These are phyloP conservation scores for Huso huso DNA, from an alignment of 2,797 vertebrate genomes.

Conservation along the genomic window DNA sequence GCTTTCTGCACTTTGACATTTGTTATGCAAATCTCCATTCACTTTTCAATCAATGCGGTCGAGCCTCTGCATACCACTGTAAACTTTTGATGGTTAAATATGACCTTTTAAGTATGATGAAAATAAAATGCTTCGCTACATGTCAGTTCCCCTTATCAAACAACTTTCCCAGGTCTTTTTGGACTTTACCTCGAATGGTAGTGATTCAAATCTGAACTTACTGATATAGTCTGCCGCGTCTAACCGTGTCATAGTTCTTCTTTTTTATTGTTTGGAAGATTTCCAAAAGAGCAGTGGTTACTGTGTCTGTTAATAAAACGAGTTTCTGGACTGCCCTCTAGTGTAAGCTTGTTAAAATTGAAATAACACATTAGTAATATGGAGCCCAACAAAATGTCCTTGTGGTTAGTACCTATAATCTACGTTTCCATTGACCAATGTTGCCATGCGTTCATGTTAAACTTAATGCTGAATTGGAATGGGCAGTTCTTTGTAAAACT, in stretches of 20 bases:
- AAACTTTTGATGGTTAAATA: slow-evolving; percentile 47
- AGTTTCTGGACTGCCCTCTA: too few relatives aligned
- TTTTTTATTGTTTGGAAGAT: neutral
- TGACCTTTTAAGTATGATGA: slow-evolving; percentile 52
- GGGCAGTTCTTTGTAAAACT: too few relatives aligned
- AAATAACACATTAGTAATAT: too few relatives aligned
- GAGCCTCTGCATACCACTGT: slow-evolving; percentile 23
- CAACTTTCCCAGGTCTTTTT: neutral
- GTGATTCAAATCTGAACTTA: neutral
- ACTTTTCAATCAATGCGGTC: slow-evolving; percentile 52
- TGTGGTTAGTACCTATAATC: too few relatives aligned
- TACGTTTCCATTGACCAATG: too few relatives aligned
- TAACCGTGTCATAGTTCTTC: neutral
- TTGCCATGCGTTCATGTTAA: too few relatives aligned
- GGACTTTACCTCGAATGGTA: slow-evolving; percentile 3
- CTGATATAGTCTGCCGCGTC: neutral
- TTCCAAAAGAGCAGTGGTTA: too few relatives aligned
- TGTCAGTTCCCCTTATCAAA: neutral
- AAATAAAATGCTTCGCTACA: slow-evolving; percentile 23
- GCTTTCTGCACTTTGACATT: slow-evolving; percentile 36
- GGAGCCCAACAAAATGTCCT: too few relatives aligned
- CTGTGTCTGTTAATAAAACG: too few relatives aligned
- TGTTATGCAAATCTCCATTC: slow-evolving; percentile 46
- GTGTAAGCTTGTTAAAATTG: too few relatives aligned
- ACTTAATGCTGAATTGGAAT: too few relatives aligned